A percentile compares a stretch with the other conserved stretches of the same genome.
phyloP scores from a whole-genome alignment of 2,797 vertebrate genomes.

The Enteromius afrohamiltoni region DNA sequence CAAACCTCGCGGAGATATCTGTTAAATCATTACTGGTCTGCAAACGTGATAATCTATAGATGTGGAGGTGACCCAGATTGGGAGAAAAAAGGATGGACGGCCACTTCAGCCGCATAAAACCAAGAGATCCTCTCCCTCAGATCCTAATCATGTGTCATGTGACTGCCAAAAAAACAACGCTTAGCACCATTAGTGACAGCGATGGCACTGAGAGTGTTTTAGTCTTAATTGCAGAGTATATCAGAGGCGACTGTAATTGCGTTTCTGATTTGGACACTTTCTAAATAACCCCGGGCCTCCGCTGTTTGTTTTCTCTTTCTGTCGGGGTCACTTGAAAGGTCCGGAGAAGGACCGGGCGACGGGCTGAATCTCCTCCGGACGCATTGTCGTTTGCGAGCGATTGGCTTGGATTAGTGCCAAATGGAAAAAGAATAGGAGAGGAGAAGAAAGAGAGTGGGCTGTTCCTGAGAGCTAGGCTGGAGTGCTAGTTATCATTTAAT shows the following conservation, averaged over 20 bases:
- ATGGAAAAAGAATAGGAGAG: conserved; percentile 53
- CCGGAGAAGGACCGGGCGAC: conserved; percentile 74
- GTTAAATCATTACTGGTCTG: conserved; percentile 71
- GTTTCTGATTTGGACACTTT: conserved; percentile 66
- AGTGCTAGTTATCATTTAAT: conserved; percentile 82
- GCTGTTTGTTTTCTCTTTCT: conserved; percentile 83
- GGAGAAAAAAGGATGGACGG: conserved; percentile 59
- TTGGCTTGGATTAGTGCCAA: conserved; percentile 81
- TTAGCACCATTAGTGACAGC: conserved; percentile 41
- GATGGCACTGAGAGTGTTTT: conserved; percentile 59
- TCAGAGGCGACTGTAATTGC: conserved; percentile 42
- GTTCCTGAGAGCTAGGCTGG: conserved; percentile 73
- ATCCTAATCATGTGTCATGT: conserved; percentile 70
- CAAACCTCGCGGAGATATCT: conserved; percentile 68
- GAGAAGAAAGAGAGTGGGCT: conserved; percentile 54
- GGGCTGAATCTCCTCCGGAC: conserved; percentile 77
- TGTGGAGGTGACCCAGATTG: conserved; percentile 65
- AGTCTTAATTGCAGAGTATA: conserved; percentile 57
- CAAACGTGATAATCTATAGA: conserved; percentile 70
- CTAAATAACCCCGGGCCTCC: conserved; percentile 68
- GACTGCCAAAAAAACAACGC: conserved; percentile 64
- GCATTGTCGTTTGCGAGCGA: conserved; percentile 72
- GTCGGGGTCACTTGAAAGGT: conserved; percentile 77
- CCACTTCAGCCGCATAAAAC: conserved; percentile 70
- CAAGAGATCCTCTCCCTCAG: conserved; percentile 57